Evolutionary conservation across 2,888 invertebrate species (phyloP).

Genomic region (Trachelus tabidus): DNA sequence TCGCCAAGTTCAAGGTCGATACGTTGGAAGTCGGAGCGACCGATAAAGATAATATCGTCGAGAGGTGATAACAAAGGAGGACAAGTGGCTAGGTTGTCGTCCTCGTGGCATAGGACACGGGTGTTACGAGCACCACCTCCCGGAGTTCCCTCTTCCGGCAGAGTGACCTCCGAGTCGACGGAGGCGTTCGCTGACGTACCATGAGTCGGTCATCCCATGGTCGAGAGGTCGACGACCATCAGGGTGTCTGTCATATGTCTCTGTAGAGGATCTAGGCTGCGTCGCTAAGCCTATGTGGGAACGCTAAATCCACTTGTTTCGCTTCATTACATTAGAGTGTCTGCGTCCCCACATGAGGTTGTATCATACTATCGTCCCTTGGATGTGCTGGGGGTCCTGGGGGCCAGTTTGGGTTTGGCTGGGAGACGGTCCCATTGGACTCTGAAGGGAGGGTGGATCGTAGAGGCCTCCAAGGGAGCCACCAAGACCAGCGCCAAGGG

Average conservation of each 20-base stretch:
- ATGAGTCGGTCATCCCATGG: not conserved
- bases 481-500: constrained; percentile 51
- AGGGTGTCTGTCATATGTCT: not conserved
- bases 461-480: constrained; percentile 67
- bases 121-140: constrained; percentile 68
- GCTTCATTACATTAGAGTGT: constrained; percentile 77
- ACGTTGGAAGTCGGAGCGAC: not conserved
- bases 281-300: constrained; percentile 55
- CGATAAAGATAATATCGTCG: not conserved
- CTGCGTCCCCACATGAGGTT: constrained; percentile 93
- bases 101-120: not conserved
- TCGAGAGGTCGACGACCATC: not conserved
- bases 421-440: constrained; percentile 37
- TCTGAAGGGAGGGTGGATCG: constrained; percentile 66
- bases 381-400: constrained; percentile 79
- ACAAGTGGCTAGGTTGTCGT: not conserved
- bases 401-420: constrained; percentile 52
- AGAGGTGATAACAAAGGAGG: not conserved
- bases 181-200: constrained; percentile 74
- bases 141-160: constrained; percentile 68
- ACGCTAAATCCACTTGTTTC: constrained; percentile 79
- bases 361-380: constrained; percentile 95
- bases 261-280: not conserved
- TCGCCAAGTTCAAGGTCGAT: too few relatives aligned
- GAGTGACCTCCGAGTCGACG: constrained; percentile 77